phyloP scores from a whole-genome alignment of 2,797 vertebrate genomes.

The Babyrousa celebensis region DNA sequence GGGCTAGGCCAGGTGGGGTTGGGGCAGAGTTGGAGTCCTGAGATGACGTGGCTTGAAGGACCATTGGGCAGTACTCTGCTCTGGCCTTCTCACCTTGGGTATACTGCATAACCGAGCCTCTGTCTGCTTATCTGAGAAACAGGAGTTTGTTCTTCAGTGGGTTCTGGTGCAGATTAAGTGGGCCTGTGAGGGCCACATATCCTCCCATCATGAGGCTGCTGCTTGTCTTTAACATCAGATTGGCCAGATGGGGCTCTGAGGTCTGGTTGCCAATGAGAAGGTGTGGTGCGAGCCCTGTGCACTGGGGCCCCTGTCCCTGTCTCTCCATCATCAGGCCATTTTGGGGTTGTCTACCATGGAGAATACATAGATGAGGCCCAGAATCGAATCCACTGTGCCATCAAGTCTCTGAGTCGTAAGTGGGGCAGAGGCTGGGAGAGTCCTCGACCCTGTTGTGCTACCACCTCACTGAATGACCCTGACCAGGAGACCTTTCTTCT shows the following conservation, averaged over 20 bases:
- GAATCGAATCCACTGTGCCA: constrained; percentile 95
- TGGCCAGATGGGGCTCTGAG: neutral
- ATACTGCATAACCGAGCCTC: neutral
- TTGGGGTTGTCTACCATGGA: constrained; percentile 98
- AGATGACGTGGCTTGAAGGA: neutral
- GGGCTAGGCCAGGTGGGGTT: neutral
- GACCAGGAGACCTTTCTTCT: neutral
- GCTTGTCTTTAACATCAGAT: neutral
- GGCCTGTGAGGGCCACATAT: neutral
- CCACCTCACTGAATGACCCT: neutral
- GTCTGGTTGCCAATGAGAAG: neutral
- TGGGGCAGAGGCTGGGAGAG: constrained; percentile 55
- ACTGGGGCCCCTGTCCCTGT: neutral
- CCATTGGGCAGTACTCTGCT: neutral
- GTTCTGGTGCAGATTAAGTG: neutral
- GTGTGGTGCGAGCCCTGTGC: neutral
- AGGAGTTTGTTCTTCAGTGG: neutral
- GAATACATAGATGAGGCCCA: constrained; percentile 94
- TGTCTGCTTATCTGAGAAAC: neutral
- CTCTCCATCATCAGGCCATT: constrained; percentile 93
- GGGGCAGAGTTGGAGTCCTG: neutral
- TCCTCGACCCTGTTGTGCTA: neutral
- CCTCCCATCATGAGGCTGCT: neutral
- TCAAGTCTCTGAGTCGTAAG: constrained; percentile 98
- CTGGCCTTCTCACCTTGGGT: neutral